Evolutionary conservation across 2,113 vertebrate genomes (phyloP), one percentile per base, ranked within the genome.

Genomic region (Petrocephalus zakoni): DNA sequence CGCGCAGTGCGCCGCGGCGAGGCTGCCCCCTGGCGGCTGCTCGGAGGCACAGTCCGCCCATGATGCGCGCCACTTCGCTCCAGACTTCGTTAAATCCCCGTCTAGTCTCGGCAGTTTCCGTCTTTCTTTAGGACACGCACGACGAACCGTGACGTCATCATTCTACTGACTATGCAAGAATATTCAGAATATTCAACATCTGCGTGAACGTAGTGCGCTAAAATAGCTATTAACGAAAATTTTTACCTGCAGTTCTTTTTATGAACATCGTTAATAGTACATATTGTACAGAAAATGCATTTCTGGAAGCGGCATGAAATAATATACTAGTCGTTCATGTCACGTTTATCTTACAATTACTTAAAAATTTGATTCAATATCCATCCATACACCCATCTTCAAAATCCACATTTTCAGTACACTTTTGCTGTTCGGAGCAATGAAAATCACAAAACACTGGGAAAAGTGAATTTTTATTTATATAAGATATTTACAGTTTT

Each of bases 401-500:
- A 22, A 42, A 78, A 78, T 5, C 2, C 11, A 42, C 72, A 19
- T 78, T 78, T 78, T 78, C 34, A 17, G 19, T 78, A 5, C 56
- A 42, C 13, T 19, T 37, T 78, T 34, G 9, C 52, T 13, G 25
- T 68, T 10, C n/a, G 13, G 11, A 68, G 10, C 25, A 64, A 68
- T 68, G 61, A 68, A 19, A 86, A 87, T n/a, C 29, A 22, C 53
- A 87, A 10, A 88, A 37, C 55, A 83, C 5, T 82, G 37, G 75
- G 56, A 87, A 87, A 89, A 89, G 88, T 90, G 91, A 90, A 88
- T 90, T 94, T 93, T 94, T 95, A 90, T 83, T 83, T 83, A 83
- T 83, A 83, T 13, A 83, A 83, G 81, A 90, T 94, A 94, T 96
- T 93, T 94, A 94, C 94, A 95, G 51, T 61, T 90, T 90, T 92